Conservation (phyloP, 2,797 vertebrate species). For the Danio tinwini region DNA sequence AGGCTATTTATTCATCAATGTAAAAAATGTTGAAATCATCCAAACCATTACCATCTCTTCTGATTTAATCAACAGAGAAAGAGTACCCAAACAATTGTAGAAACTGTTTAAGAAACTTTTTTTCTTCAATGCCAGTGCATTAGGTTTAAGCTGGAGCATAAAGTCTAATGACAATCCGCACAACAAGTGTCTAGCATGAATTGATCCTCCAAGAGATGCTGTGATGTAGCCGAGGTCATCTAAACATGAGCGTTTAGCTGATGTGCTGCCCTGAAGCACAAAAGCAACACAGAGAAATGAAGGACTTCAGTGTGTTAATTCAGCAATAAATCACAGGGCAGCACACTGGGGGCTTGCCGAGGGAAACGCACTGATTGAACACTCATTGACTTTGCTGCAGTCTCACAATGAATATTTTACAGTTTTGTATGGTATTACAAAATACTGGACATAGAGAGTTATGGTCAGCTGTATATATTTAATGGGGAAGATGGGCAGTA, state of each 20-base stretch:
- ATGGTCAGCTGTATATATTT: conserved; percentile 26
- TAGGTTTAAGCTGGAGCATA: background rate
- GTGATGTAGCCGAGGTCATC: conserved; percentile 22
- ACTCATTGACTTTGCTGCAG: conserved; percentile 48
- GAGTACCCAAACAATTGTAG: background rate
- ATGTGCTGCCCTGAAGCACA: background rate
- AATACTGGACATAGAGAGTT: conserved; percentile 10
- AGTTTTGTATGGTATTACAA: conserved; percentile 22
- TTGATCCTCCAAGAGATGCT: conserved; percentile 15
- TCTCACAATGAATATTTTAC: conserved; percentile 45
- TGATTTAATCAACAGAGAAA: background rate
- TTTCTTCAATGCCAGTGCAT: background rate
- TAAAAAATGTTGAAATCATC: background rate
- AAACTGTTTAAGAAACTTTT: background rate
- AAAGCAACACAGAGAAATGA: conserved; percentile 49
- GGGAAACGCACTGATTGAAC: conserved; percentile 38
- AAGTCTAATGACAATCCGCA: conserved; percentile 4
- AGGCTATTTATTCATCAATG: background rate
- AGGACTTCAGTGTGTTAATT: conserved; percentile 56
- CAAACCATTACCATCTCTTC: background rate
- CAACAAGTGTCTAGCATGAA: background rate
- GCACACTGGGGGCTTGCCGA: conserved; percentile 36
- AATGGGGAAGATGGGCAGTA: background rate
- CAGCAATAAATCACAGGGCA: conserved; percentile 59
- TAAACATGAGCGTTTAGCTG: conserved; percentile 9